These are phyloP conservation scores for Chaetoderma sp. DNA, from an alignment of 2,888 invertebrate species.

Conservation along the genomic window DNA sequence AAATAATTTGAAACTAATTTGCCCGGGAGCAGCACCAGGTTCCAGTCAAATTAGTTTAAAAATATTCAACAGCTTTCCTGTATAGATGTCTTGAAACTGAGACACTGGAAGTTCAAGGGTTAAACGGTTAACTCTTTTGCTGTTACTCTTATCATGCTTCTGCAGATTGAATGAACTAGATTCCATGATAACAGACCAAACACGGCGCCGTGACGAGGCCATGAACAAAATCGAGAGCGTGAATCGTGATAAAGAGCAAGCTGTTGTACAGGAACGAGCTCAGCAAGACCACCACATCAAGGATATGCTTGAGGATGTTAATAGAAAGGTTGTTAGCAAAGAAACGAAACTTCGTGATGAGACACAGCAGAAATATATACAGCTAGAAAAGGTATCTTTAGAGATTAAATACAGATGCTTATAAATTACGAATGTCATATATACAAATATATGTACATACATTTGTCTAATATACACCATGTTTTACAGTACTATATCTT, in stretches of 20 bases:
- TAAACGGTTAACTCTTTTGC: no score
- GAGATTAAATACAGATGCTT: neutral
- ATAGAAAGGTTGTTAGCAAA: slow-evolving; percentile 59
- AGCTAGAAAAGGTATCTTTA: slow-evolving; percentile 60
- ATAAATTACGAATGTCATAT: neutral
- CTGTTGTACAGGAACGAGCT: slow-evolving; percentile 58
- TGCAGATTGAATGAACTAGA: slow-evolving; percentile 50
- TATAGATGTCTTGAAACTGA: no score
- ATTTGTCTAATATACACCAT: neutral
- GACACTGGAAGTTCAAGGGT: no score
- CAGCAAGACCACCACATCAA: slow-evolving; percentile 56
- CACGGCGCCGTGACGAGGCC: slow-evolving; percentile 61
- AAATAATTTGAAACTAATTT: no score
- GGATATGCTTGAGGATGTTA: slow-evolving; percentile 65
- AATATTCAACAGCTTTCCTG: no score
- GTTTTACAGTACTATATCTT: no score
- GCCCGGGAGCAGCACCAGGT: no score
- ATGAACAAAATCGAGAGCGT: slow-evolving; percentile 62
- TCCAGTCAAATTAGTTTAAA: no score
- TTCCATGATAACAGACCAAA: slow-evolving; percentile 54
- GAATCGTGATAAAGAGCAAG: slow-evolving; percentile 63
- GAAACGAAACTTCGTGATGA: slow-evolving; percentile 67
- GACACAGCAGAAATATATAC: slow-evolving; percentile 56
- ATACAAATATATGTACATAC: slow-evolving; percentile 1
- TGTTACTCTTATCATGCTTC: neutral